Base-by-base conservation (phyloP, 2,113 vertebrate genomes). In the Gambusia affinis region DNA sequence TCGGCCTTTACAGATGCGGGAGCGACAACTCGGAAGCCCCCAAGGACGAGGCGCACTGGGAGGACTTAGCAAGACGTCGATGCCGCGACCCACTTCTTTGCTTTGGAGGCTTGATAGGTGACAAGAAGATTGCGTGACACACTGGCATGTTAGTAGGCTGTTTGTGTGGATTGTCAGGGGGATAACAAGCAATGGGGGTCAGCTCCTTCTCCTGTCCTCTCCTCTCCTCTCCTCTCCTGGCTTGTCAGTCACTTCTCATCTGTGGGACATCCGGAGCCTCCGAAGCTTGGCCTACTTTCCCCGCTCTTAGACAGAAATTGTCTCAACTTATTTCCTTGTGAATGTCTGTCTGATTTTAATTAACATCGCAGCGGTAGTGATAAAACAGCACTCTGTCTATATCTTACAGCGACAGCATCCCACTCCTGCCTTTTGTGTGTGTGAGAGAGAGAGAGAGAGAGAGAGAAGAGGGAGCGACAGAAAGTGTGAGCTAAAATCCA, bases 331-430 rank as follows among this genome's bases (percentile, higher is more conserved):
- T 89, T 91, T 88, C 75, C 75, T 54, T 71, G 74, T 47, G 19
- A 89, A 69, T 64, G 86, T 85, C 89, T 91, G 87, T 91, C 89
- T 83, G 88, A 82, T 91, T 92, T 89, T 90, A 92, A 93, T 92
- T 90, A 92, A 92, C 88, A 85, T 78, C 70, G 44, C 84, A 73
- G 81, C 64, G 8, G 66, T 79, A 33, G 74, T 78, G 85, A 91
- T 89, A 87, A 85, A 91, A 81, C 80, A 57, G 67, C 67, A 8
- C 87, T 90, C 76, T 91, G 87, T 91, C 86, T 90, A 88, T 90
- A 91, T 92, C 86, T 93, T 60, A 87, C 88, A 90, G 92, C 84
- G 64, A 87, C 30, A 57, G 75, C 33, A 72, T 79, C 75, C 73
- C 78, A 80, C 88, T 87, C 86, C 80, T 75, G 73, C 83, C 81